phyloP scores from a whole-genome alignment of 2,888 invertebrate species.

The Eretmocerus hayati region DNA sequence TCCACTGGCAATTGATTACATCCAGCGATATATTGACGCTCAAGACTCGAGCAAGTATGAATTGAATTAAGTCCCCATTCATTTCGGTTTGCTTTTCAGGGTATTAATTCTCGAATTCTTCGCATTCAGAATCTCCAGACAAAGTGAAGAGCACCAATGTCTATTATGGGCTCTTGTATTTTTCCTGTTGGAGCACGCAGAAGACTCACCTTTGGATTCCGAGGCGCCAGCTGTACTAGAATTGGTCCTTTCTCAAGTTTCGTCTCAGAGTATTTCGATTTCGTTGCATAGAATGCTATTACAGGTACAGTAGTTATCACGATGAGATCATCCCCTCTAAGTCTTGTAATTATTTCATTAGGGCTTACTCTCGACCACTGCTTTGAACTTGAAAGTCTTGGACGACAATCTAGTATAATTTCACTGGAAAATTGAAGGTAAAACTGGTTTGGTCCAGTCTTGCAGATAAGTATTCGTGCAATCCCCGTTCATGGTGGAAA shows the following conservation, averaged over 20 bases:
- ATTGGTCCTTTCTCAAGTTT: slow-evolving; percentile 50
- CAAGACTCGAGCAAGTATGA: slow-evolving; percentile 36
- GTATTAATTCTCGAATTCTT: not conserved
- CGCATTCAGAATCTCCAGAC: slow-evolving; percentile 31
- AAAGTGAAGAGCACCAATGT: slow-evolving; percentile 58
- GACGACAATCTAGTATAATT: too few relatives aligned
- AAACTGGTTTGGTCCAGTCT: too few relatives aligned
- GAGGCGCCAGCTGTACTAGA: slow-evolving; percentile 55
- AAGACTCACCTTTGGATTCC: slow-evolving; percentile 56
- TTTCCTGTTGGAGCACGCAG: slow-evolving; percentile 66
- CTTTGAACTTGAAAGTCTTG: too few relatives aligned
- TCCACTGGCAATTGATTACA: slow-evolving; percentile 51
- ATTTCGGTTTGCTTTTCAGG: not conserved
- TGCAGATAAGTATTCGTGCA: too few relatives aligned
- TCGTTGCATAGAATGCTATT: slow-evolving; percentile 48
- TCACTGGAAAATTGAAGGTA: too few relatives aligned
- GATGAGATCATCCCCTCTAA: too few relatives aligned
- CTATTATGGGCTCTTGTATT: slow-evolving; percentile 70
- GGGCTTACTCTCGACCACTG: too few relatives aligned
- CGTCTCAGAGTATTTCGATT: slow-evolving; percentile 43
- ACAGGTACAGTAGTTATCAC: slow-evolving; percentile 40
- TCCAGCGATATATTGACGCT: slow-evolving; percentile 49
- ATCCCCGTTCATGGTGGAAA: too few relatives aligned
- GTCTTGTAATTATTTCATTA: too few relatives aligned
- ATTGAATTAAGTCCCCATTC: not conserved